Conservation (phyloP, 2,113 vertebrate genomes). For the Chloroceryle aenea region DNA sequence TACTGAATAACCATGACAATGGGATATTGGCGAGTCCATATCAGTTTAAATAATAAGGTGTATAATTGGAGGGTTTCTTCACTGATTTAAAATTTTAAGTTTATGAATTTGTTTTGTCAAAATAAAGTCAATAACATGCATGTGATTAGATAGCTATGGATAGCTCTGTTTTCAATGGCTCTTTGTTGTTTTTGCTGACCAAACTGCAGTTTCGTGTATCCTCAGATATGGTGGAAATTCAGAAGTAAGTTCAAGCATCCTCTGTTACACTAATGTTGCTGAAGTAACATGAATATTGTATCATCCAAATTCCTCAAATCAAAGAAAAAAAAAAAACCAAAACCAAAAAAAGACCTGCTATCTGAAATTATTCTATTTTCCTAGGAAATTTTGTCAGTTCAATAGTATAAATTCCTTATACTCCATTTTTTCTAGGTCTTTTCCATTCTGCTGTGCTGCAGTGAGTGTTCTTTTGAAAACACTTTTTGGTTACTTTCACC, state of each 20-base stretch:
- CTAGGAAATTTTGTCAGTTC: background rate
- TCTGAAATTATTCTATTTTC: background rate
- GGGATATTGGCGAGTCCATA: background rate
- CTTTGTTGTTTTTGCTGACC: background rate
- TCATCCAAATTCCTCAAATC: background rate
- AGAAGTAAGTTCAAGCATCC: background rate
- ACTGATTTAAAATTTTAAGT: background rate
- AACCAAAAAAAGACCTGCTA: background rate
- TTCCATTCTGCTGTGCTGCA: background rate
- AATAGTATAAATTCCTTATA: background rate
- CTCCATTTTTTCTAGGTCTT: background rate
- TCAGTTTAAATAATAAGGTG: background rate
- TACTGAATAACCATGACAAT: background rate
- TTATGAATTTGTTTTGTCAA: background rate
- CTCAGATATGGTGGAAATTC: background rate
- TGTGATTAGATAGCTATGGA: background rate
- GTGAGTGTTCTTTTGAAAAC: background rate
- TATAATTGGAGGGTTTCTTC: background rate
- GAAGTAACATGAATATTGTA: background rate
- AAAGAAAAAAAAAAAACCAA: background rate
- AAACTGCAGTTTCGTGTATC: background rate
- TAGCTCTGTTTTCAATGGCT: background rate
- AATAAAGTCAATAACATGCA: background rate
- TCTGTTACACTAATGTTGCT: background rate
- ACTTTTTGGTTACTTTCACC: background rate